A percentile compares a stretch with the other conserved stretches of the same genome.
These are phyloP conservation scores for Lasioglossum calceatum DNA, from an alignment of 2,888 invertebrate species.

Conservation along the genomic window DNA sequence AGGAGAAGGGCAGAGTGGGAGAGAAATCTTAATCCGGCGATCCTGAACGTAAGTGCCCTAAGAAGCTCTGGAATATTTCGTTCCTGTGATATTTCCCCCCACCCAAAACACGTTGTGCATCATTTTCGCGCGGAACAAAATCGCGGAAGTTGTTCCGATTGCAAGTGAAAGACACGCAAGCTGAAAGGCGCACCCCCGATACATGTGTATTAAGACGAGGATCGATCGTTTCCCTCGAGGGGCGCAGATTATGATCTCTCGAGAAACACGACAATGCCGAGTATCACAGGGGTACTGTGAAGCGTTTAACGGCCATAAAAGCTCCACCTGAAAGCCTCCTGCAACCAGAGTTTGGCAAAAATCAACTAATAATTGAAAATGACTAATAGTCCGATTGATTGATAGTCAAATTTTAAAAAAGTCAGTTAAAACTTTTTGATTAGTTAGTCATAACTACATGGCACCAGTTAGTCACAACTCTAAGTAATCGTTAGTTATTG, in stretches of 20 bases:
- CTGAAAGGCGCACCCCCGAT: constrained; percentile 2
- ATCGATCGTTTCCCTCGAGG: constrained; percentile 14
- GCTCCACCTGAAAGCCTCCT: neutral
- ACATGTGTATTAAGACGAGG: constrained; percentile 18
- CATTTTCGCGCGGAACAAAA: constrained; percentile 14
- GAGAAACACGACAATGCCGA: constrained; percentile 6
- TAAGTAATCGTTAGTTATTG: too few relatives aligned
- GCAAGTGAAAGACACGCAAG: constrained; percentile 23
- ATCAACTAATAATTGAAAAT: too few relatives aligned
- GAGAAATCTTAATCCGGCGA: too few relatives aligned
- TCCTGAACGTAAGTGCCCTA: too few relatives aligned
- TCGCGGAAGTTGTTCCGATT: neutral
- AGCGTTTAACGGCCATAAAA: constrained; percentile 36
- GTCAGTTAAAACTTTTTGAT: too few relatives aligned
- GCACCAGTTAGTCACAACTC: too few relatives aligned
- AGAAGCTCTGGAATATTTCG: neutral
- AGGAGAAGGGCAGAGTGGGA: too few relatives aligned
- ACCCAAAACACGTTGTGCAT: neutral
- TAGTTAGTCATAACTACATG: too few relatives aligned
- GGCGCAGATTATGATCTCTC: constrained; percentile 18
- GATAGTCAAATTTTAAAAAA: too few relatives aligned
- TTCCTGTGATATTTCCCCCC: neutral
- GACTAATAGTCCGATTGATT: too few relatives aligned
- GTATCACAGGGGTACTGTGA: neutral
- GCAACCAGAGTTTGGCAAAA: neutral